Percentiles rank a stretch among this genome's conserved stretches.
Conservation (phyloP, 2,888 invertebrate species). For the Herminia tarsipennalis region DNA sequence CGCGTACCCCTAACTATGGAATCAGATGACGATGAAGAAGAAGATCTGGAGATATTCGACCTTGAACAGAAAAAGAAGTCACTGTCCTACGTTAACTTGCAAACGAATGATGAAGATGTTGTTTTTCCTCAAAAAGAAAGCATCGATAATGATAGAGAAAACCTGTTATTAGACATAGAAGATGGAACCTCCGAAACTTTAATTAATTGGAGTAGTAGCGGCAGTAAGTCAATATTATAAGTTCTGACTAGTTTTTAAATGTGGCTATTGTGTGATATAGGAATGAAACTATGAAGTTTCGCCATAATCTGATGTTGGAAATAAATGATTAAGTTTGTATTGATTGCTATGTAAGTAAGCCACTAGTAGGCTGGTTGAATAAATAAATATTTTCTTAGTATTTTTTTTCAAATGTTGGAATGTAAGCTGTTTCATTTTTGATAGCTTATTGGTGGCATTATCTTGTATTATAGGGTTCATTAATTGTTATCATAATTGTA, state of each 20-base stretch:
- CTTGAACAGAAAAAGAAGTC: slow-evolving; percentile 78
- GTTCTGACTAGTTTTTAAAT: slow-evolving; percentile 17
- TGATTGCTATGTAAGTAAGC: slow-evolving; percentile 5
- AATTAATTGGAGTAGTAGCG: slow-evolving; percentile 74
- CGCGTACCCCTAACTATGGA: slow-evolving; percentile 79
- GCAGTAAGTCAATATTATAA: slow-evolving; percentile 77
- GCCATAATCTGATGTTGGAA: slow-evolving; percentile 36
- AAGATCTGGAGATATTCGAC: slow-evolving; percentile 81
- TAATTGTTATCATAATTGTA: slow-evolving; percentile 1
- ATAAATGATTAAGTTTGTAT: slow-evolving; percentile 17
- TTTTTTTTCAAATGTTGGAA: slow-evolving; percentile 11
- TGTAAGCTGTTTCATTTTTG: slow-evolving; percentile 11
- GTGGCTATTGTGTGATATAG: slow-evolving; percentile 12
- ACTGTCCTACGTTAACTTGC: slow-evolving; percentile 75
- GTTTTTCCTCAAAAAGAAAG: slow-evolving; percentile 58
- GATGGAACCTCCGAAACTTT: slow-evolving; percentile 68
- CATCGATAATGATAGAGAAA: slow-evolving; percentile 58
- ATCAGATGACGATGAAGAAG: slow-evolving; percentile 81
- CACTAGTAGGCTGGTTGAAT: slow-evolving; percentile 22
- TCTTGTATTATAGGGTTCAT: slow-evolving; percentile 8
- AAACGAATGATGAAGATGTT: slow-evolving; percentile 72
- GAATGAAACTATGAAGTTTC: slow-evolving; percentile 23
- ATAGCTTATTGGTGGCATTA: slow-evolving; percentile 24
- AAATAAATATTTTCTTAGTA: slow-evolving; percentile 14
- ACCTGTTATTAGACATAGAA: slow-evolving; percentile 76